Base-by-base conservation (phyloP, 1,140 invertebrate species). In the Leptonema lineaticorne region DNA sequence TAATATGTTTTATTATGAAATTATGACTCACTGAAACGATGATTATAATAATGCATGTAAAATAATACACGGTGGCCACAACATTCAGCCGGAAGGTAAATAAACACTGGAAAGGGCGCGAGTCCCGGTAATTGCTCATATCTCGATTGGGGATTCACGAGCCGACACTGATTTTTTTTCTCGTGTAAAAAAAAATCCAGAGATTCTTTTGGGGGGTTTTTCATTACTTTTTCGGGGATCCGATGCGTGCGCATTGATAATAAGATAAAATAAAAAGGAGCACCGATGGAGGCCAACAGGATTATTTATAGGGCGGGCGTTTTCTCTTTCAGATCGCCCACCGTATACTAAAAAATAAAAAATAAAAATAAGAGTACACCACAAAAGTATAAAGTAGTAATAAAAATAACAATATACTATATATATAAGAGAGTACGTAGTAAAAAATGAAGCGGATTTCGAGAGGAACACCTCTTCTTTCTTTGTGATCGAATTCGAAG, bases 121-220 rank as follows among this genome's bases (percentile, higher is more conserved):
- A 46, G 22, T 48, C 65, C 33, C 56, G 64, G 69, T 67, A 71
- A 63, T 67, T 56, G 65, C 48, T 68, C 66, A 68, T 71, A 71
- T 71, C 69, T 71, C 69, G 69, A 65, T 71, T 60, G 65, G 48
- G 62, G 24, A 70, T 68, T 63, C 65, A 63, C 62, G 65, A 63
- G 64, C 65, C 59, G 56, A 59, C 60, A 64, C 69, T 24, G 69
- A 64, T 46, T 60, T 66, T 62, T 58, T 50, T 66, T 30, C 14
- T 41, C 37, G 62, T n/a, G n/a, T n/a, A n/a, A n/a, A n/a, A n/a
- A n/a, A 59, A 53, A 68, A 62, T 29, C 8, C 11, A 22, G 48
- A 53, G 48, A 29, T 16, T 33, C 26, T 22, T 24, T 57, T 57
- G 7, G n/a, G n/a, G n/a, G n/a, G 6, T 20, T 48, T 20, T 48